Evolutionary conservation across 2,113 vertebrate genomes (phyloP).

Genomic region (Varanus komodoensis): DNA sequence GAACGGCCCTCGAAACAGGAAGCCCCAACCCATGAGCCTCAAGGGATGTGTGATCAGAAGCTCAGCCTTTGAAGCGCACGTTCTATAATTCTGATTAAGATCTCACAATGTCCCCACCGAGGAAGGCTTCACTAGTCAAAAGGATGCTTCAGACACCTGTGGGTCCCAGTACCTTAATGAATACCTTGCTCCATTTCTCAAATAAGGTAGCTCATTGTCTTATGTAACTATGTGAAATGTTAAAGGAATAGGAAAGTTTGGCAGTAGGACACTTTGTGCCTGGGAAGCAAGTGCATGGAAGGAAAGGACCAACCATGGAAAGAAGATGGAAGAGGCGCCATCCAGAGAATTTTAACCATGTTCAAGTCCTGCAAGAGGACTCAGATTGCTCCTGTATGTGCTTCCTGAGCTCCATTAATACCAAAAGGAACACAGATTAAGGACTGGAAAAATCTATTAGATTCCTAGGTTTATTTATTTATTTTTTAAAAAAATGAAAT

Average conservation of each 20-base stretch:
- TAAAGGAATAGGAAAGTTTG: no score
- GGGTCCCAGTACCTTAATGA: background rate
- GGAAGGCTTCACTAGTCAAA: slow-evolving; percentile 75
- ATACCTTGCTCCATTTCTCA: background rate
- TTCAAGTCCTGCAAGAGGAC: background rate
- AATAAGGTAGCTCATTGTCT: background rate
- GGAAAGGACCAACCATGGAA: background rate
- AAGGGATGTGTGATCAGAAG: slow-evolving; percentile 41
- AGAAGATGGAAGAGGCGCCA: background rate
- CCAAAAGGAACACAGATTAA: background rate
- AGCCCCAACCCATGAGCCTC: slow-evolving; percentile 42
- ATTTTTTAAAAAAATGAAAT: no score
- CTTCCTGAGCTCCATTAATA: background rate
- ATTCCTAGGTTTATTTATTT: background rate
- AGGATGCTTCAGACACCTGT: slow-evolving; percentile 36
- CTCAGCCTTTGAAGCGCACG: slow-evolving; percentile 66
- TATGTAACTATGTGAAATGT: background rate
- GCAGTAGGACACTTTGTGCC: background rate
- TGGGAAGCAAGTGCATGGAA: background rate
- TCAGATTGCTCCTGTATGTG: background rate
- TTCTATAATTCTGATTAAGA: slow-evolving; percentile 71
- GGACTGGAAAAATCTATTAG: background rate
- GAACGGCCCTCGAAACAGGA: slow-evolving; percentile 58
- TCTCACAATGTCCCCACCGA: slow-evolving; percentile 69
- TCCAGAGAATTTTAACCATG: background rate